Base-by-base conservation (phyloP, 2,113 vertebrate species). In the Channa maculata region DNA sequence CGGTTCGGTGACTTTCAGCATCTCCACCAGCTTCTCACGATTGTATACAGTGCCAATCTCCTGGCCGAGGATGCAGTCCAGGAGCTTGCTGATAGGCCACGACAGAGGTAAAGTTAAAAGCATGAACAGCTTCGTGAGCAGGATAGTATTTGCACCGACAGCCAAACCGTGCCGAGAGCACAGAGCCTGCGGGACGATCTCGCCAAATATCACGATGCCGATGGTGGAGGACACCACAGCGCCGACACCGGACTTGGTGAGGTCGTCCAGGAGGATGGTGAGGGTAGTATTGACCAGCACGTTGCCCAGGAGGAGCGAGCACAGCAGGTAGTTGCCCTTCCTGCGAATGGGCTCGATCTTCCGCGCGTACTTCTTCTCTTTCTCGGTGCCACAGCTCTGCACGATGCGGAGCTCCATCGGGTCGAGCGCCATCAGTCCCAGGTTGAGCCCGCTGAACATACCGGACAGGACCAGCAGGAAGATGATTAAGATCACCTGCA, bases 401-500 rank as follows among this genome's bases (percentile, higher is more conserved):
- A 99, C 96, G 9, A 99, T 98, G 66, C 98, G 95, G n/a, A 99
- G 94, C 91, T 99, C 98, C 96, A 98, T 98, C 45, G 98, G 98
- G 59, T 99, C 98, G 83, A 99, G 82, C 0, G 98, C 98, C 98
- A 99, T 99, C 0, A 99, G 88, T 0, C 98, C 98, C 88, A 99
- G 82, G 82, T 99, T 99, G 50, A 99, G 95, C 11, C 98, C 98
- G 1, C 97, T 99, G 94, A 99, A 99, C 91, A 99, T 99, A 2
- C 98, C 98, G 3, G 98, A 99, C 2, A 99, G 93, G 60, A 89
- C 92, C 58, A 99, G 62, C 61, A 99, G 82, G 65, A 87, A 93
- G 4, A 46, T 2, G 70, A 98, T 92, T 54, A 99, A 71, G 6
- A 95, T 91, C 33, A 94, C 82, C 93, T 98, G 96, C 58, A 99